phyloP scores from a whole-genome alignment of 2,888 invertebrate species.

The Byasa hedistus region DNA sequence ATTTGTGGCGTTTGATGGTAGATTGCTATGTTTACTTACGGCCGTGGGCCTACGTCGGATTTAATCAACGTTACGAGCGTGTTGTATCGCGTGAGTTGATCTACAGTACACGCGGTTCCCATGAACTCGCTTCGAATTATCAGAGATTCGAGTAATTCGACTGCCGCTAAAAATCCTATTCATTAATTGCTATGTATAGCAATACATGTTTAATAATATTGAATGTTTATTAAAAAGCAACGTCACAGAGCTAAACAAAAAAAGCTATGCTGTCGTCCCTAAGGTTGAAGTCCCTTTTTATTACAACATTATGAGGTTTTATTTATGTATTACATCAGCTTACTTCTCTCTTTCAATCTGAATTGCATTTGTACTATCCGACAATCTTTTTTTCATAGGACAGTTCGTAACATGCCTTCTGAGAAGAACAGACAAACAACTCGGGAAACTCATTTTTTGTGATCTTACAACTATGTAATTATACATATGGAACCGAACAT shows the following conservation, averaged over 20 bases:
- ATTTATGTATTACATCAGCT: no score
- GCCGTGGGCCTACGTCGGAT: conserved; percentile 47
- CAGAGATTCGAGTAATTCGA: background rate
- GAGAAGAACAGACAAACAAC: no score
- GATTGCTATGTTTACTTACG: conserved; percentile 68
- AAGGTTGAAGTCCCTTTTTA: no score
- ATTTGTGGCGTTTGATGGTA: conserved; percentile 69
- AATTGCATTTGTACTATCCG: no score
- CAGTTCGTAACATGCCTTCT: no score
- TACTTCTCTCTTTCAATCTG: no score
- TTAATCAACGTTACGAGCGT: conserved; percentile 48
- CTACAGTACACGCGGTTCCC: conserved; percentile 54
- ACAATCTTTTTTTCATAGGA: no score
- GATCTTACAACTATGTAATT: no score
- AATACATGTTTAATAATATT: background rate
- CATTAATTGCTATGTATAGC: no score
- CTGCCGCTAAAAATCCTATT: background rate
- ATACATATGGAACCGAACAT: background rate
- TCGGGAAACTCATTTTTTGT: no score
- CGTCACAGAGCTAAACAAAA: background rate
- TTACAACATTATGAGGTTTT: no score
- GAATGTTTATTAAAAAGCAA: background rate
- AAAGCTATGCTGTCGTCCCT: no score
- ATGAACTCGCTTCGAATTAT: conserved; percentile 40
- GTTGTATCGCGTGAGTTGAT: conserved; percentile 61